phyloP scores from a whole-genome alignment of 2,113 vertebrate species.

The Mystacornis crossleyi region DNA sequence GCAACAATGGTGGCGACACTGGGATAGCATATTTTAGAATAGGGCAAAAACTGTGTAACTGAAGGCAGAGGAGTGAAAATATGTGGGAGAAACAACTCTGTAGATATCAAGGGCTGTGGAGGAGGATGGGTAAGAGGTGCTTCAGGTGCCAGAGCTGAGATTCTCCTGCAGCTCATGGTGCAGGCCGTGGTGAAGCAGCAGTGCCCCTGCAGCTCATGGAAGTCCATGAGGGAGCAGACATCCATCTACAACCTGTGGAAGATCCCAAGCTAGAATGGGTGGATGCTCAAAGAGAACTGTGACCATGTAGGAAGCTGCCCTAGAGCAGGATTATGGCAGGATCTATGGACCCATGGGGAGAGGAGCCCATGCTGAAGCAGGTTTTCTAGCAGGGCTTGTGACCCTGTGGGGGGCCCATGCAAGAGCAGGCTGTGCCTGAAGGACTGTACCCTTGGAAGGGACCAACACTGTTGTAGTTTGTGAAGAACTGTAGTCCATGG shows the following conservation, averaged over 20 bases:
- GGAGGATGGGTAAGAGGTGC: not conserved
- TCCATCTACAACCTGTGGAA: not conserved
- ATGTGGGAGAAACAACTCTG: not conserved
- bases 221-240: not conserved
- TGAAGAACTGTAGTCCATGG: not conserved
- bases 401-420: accelerated
- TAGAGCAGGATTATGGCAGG: not conserved
- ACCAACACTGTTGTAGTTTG: not conserved
- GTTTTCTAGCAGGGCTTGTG: not conserved
- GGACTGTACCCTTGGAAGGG: not conserved
- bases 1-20: accelerated
- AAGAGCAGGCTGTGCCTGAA: not conserved
- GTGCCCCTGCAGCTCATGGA: not conserved
- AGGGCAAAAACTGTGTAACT: not conserved
- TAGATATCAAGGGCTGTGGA: not conserved
- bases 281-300: not conserved
- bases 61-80: not conserved
- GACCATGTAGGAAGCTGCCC: accelerated
- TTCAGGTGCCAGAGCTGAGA: not conserved
- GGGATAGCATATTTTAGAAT: not conserved
- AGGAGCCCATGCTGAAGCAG: not conserved
- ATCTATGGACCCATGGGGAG: not conserved
- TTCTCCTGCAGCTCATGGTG: accelerated
- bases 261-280: accelerated
- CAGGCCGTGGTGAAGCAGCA: not conserved